These are phyloP conservation scores for Proterorhinus semilunaris DNA, from an alignment of 2,113 vertebrate genomes.

Conservation along the genomic window DNA sequence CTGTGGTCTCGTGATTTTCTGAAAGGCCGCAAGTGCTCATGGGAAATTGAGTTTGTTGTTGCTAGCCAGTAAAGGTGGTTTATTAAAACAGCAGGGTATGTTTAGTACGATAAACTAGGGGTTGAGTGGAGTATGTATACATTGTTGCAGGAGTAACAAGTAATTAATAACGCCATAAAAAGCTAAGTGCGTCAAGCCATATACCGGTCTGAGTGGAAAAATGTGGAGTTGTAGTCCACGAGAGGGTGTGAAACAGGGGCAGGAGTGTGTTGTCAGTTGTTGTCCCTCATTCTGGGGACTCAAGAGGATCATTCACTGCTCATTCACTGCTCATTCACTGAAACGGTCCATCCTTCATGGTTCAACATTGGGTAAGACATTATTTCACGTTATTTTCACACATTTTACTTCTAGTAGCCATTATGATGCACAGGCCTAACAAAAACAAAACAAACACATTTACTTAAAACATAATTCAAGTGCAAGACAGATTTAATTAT, in stretches of 20 bases:
- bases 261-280: not conserved
- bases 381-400: not conserved
- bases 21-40: slow-evolving; percentile 44
- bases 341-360: slow-evolving; percentile 13
- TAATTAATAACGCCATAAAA: not conserved
- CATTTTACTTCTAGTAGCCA: not conserved
- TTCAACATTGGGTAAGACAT: slow-evolving; percentile 35
- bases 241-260: slow-evolving; percentile 1
- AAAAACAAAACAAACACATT: no score
- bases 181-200: not conserved
- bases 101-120: no score
- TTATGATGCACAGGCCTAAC: not conserved
- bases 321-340: slow-evolving; percentile 41
- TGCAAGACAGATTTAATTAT: no score
- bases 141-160: not conserved
- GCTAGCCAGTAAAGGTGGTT: not conserved
- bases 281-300: slow-evolving; percentile 19
- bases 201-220: not conserved
- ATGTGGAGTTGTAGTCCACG: slow-evolving; percentile 2
- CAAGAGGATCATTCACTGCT: slow-evolving; percentile 22
- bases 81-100: no score
- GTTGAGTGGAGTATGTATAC: not conserved
- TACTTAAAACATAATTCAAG: no score
- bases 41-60: slow-evolving; percentile 67
- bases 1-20: slow-evolving; percentile 62